phyloP scores from a whole-genome alignment of 2,888 invertebrate genomes.

The Dolichomitus sp. region DNA sequence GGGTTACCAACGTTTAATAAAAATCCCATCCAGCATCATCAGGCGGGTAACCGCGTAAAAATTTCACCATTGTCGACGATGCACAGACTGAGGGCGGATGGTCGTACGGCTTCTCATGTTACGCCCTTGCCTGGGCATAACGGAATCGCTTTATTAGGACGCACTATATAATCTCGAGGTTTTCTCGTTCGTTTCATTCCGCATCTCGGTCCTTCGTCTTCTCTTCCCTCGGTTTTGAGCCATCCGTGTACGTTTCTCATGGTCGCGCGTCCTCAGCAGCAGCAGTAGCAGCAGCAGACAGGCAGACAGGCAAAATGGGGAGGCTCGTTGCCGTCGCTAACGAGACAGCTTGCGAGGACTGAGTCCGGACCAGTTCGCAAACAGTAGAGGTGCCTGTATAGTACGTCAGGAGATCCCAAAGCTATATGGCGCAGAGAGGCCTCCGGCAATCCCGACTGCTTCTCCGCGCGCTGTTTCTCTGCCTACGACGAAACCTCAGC shows the following conservation, averaged over 20 bases:
- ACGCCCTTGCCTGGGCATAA: slow-evolving; percentile 80
- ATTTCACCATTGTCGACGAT: slow-evolving; percentile 72
- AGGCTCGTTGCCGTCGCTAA: slow-evolving; percentile 76
- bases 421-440: neutral
- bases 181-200: slow-evolving; percentile 41
- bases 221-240: slow-evolving; percentile 59
- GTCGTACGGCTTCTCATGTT: slow-evolving; percentile 82
- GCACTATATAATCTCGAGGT: slow-evolving; percentile 41
- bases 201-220: slow-evolving; percentile 36
- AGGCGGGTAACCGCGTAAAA: slow-evolving; percentile 77
- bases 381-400: slow-evolving; percentile 2
- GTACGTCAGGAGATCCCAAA: neutral
- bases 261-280: slow-evolving; percentile 9
- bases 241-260: slow-evolving; percentile 23
- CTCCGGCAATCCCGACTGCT: slow-evolving; percentile 54
- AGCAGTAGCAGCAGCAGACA: neutral
- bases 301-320: slow-evolving; percentile 53
- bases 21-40: slow-evolving; percentile 18
- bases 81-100: slow-evolving; percentile 74
- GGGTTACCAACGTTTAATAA: neutral
- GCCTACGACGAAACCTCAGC: slow-evolving; percentile 59
- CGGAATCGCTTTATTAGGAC: slow-evolving; percentile 85
- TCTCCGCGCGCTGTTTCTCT: slow-evolving; percentile 56
- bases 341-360: slow-evolving; percentile 83
- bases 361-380: slow-evolving; percentile 65